A percentile compares a stretch with the other conserved stretches of the same genome.
phyloP scores from a whole-genome alignment of 2,888 invertebrate species.

The Crematogaster levior region DNA sequence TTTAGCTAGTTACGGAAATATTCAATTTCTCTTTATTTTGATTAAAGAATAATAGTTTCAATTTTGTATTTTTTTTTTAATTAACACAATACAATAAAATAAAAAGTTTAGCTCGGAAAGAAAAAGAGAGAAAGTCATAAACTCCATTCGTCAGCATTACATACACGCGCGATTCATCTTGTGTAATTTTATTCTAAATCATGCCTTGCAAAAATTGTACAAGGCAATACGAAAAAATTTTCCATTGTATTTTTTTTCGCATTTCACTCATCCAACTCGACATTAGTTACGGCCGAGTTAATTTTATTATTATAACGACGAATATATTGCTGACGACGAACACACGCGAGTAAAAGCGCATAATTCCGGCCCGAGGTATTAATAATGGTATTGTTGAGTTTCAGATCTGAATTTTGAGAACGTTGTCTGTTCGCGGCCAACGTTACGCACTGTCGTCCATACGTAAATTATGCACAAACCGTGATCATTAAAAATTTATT shows the following conservation, averaged over 20 bases:
- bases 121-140: too few species aligned
- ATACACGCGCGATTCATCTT: not conserved
- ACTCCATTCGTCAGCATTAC: not conserved
- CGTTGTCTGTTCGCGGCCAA: not conserved
- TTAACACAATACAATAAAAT: not conserved
- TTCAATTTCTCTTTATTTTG: not conserved
- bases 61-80: not conserved
- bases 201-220: not conserved
- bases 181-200: constrained; percentile 19
- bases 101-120: not conserved
- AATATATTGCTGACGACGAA: constrained; percentile 17
- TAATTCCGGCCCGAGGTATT: constrained; percentile 33
- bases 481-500: constrained; percentile 44
- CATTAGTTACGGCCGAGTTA: constrained; percentile 35
- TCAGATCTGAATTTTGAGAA: constrained; percentile 31
- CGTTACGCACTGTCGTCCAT: constrained; percentile 1
- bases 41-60: not conserved
- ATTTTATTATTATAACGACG: constrained; percentile 41
- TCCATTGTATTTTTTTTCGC: not conserved
- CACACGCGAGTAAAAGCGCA: constrained; percentile 21
- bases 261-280: constrained; percentile 24
- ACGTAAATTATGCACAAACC: constrained; percentile 23
- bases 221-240: not conserved
- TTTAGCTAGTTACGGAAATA: not conserved
- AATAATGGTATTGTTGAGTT: constrained; percentile 41